phyloP scores from a whole-genome alignment of 2,797 vertebrate genomes.

The Bradypodion ventrale region DNA sequence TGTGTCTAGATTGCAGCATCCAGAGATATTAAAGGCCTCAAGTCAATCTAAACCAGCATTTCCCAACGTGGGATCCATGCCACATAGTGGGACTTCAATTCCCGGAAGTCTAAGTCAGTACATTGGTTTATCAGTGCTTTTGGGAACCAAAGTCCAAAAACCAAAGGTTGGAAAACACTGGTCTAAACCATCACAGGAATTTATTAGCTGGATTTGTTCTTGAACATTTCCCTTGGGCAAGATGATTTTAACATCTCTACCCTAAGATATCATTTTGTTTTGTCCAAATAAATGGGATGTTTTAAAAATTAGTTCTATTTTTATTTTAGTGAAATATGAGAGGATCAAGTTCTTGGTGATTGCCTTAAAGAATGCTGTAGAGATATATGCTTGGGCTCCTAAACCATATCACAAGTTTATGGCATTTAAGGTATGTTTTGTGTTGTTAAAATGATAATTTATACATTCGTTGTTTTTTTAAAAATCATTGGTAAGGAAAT shows the following conservation, averaged over 20 bases:
- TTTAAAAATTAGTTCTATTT: slow-evolving; percentile 46
- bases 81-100: too few relatives aligned
- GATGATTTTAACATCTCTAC: slow-evolving; percentile 14
- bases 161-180: too few relatives aligned
- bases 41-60: too few relatives aligned
- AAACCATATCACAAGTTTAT: slow-evolving; percentile 99
- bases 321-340: slow-evolving; percentile 93
- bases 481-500: slow-evolving; percentile 6
- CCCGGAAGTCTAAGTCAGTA: too few relatives aligned
- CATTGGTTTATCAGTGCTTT: too few relatives aligned
- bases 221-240: neutral
- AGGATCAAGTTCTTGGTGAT: slow-evolving; percentile 99
- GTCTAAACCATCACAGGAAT: neutral
- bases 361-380: slow-evolving; percentile 96
- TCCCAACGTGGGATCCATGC: too few relatives aligned
- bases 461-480: slow-evolving; percentile 6
- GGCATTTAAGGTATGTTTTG: slow-evolving; percentile 93
- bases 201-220: neutral
- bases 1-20: neutral
- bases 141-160: too few relatives aligned
- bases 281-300: slow-evolving; percentile 29
- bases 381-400: slow-evolving; percentile 98
- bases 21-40: neutral
- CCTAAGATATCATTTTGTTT: neutral
- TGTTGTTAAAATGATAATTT: slow-evolving; percentile 19